Percentiles rank a stretch among this genome's conserved stretches.
Conservation (phyloP, 2,888 invertebrate species). For the Diarsia brunnea region DNA sequence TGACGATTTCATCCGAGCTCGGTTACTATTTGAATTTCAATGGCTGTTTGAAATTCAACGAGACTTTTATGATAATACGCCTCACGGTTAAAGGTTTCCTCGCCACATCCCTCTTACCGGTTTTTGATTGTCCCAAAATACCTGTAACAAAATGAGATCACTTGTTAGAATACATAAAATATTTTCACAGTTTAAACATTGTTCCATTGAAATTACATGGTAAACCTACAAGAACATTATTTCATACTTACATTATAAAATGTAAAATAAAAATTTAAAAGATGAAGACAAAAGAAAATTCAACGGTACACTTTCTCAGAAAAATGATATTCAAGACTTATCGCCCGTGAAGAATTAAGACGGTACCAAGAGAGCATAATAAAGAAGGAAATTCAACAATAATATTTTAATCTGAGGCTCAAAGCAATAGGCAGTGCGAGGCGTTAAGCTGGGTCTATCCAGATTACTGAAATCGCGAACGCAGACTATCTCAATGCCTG, state of each 20-base stretch:
- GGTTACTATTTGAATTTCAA: conserved; percentile 80
- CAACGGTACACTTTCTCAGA: conserved; percentile 17
- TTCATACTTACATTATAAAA: conserved; percentile 1
- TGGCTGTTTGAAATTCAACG: conserved; percentile 79
- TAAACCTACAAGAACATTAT: not conserved
- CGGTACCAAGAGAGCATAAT: conserved; percentile 39
- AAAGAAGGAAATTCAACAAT: conserved; percentile 50
- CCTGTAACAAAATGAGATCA: conserved; percentile 81
- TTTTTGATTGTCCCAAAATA: conserved; percentile 83
- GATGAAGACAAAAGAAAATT: conserved; percentile 24
- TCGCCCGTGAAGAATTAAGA: conserved; percentile 46
- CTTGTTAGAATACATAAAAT: conserved; percentile 52
- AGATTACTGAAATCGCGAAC: conserved; percentile 69
- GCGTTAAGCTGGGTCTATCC: conserved; percentile 68
- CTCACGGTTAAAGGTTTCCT: conserved; percentile 68
- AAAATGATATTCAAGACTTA: conserved; percentile 47
- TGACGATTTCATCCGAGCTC: conserved; percentile 69
- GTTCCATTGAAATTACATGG: not conserved
- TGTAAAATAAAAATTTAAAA: not conserved
- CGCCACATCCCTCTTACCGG: conserved; percentile 77
- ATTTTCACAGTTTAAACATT: not conserved
- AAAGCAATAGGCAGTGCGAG: conserved; percentile 54
- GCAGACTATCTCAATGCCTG: conserved; percentile 53
- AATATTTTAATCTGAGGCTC: conserved; percentile 62
- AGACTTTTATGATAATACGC: conserved; percentile 81